A percentile compares a stretch with the other conserved stretches of the same genome.
Conservation (phyloP, 2,888 invertebrate genomes). For the Cylindroiulus punctatus region DNA sequence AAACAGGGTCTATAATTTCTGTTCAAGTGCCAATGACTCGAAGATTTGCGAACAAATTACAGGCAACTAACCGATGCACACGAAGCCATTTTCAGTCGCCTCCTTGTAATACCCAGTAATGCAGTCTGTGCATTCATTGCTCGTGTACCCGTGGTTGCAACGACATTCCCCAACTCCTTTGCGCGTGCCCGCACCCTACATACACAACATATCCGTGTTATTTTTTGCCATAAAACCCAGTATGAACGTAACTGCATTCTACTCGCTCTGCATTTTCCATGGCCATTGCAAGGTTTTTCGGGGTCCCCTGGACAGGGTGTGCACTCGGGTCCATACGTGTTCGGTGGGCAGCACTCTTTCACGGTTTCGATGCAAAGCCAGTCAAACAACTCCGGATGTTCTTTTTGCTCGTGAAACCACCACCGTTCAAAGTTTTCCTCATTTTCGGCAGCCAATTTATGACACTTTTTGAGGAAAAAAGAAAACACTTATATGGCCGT, state of each 20-base stretch:
- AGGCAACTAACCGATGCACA: constrained; percentile 15
- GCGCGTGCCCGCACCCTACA: constrained; percentile 84
- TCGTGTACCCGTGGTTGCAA: constrained; percentile 85
- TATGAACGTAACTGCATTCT: too few species aligned
- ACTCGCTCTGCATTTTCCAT: constrained; percentile 78
- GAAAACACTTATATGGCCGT: constrained; percentile 58
- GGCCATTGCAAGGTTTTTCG: constrained; percentile 79
- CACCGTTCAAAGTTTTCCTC: constrained; percentile 86
- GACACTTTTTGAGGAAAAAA: constrained; percentile 72
- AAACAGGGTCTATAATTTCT: neutral
- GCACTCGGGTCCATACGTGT: constrained; percentile 86
- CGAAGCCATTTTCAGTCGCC: neutral
- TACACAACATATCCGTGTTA: too few species aligned
- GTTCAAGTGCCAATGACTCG: neutral
- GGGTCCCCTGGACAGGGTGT: constrained; percentile 80
- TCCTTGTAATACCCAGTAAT: constrained; percentile 73
- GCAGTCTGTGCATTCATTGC: constrained; percentile 82
- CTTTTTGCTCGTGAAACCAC: constrained; percentile 80
- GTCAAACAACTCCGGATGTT: constrained; percentile 73
- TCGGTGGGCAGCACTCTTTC: constrained; percentile 82
- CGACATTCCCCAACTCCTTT: constrained; percentile 91
- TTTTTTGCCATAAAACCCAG: too few species aligned
- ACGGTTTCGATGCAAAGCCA: constrained; percentile 84
- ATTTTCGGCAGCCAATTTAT: constrained; percentile 82
- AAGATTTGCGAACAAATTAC: neutral